Evolutionary conservation across 1,140 invertebrate genomes (phyloP), one percentile per base, ranked within the genome.

Genomic region (Trichonephila clavata): DNA sequence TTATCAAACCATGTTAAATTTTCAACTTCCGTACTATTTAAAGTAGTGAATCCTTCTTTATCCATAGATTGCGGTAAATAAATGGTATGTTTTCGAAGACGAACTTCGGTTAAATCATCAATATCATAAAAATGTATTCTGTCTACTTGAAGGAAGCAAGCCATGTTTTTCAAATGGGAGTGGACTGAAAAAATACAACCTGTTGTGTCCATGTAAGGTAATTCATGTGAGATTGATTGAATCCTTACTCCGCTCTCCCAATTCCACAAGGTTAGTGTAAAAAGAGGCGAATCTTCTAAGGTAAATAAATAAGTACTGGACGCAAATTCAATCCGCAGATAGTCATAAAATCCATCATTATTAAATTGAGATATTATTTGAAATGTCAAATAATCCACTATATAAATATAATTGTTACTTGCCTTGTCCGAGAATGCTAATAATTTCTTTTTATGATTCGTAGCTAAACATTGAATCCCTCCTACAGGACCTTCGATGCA

Each of bases 51-150:
- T 43, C 92, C 84, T 1, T 39, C 13, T 87, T 60, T 88, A 50
- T 93, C 92, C 4, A n/a, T 32, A 7, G n/a, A 14, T 13, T 63
- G 0, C n/a, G 65, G 92, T 8, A 93, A 21, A 93, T 80, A 87
- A 13, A 93, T 20, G 8, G 84, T 71, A 14, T 32, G 13, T 27
- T 80, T 87, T 43, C 20, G n/a, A 0, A 93, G 14, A 6, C 43
- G 21, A 1, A 93, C 68, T 39, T 93, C 68, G 8, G 6, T 14
- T 20, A 81, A 0, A 61, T 87, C 50, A 0, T 80, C 50, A 4
- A 93, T 81, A n/a, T 87, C 86, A 59, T 61, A 93, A 50, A 43
- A 93, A 63, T 88, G 83, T 0, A 93, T 39, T 20, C 16, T 71
- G 18, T 87, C 50, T 10, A 16, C 20, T 63, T 87, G 86, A 5